Percentiles rank a stretch among this genome's conserved stretches.
These are phyloP conservation scores for Monomorium pharaonis DNA, from an alignment of 1,140 invertebrate species.

Conservation along the genomic window DNA sequence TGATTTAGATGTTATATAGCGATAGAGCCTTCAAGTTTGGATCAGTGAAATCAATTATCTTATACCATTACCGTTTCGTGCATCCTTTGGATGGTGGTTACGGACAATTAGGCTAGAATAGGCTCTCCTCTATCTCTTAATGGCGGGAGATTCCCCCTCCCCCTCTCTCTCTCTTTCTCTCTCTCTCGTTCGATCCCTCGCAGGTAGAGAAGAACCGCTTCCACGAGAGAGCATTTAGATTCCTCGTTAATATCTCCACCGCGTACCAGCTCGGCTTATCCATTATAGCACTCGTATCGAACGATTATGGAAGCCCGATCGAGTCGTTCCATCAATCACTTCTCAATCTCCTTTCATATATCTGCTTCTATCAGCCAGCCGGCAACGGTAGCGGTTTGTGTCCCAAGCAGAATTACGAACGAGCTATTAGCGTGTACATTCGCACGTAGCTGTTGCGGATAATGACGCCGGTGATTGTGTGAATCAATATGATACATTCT, in stretches of 20 bases:
- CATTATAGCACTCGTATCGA: conserved; percentile 44
- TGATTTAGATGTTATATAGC: conserved; percentile 19
- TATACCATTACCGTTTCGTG: conserved; percentile 20
- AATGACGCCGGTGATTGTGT: not conserved
- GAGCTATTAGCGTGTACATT: conserved; percentile 33
- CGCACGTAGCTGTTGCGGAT: not conserved
- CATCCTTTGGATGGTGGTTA: conserved; percentile 16
- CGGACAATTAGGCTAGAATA: conserved; percentile 31
- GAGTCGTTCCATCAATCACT: conserved; percentile 48
- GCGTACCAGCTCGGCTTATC: conserved; percentile 30
- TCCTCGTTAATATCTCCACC: conserved; percentile 42
- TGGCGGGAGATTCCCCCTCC: not conserved
- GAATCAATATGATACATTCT: conserved; percentile 25
- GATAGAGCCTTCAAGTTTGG: conserved; percentile 17
- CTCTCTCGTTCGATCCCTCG: not conserved
- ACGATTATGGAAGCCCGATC: conserved; percentile 46
- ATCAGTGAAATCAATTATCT: conserved; percentile 36
- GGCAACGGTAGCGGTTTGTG: conserved; percentile 27
- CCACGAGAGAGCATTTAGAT: conserved; percentile 16
- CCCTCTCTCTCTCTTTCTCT: not conserved
- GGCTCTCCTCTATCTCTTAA: not conserved
- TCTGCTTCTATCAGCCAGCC: conserved; percentile 8
- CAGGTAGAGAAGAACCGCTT: conserved; percentile 22
- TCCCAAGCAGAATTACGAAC: conserved; percentile 19
- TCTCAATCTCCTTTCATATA: conserved; percentile 53